Evolutionary conservation across 2,113 vertebrate genomes (phyloP), one percentile per base, ranked within the genome.

Genomic region (Semicossyphus pulcher): DNA sequence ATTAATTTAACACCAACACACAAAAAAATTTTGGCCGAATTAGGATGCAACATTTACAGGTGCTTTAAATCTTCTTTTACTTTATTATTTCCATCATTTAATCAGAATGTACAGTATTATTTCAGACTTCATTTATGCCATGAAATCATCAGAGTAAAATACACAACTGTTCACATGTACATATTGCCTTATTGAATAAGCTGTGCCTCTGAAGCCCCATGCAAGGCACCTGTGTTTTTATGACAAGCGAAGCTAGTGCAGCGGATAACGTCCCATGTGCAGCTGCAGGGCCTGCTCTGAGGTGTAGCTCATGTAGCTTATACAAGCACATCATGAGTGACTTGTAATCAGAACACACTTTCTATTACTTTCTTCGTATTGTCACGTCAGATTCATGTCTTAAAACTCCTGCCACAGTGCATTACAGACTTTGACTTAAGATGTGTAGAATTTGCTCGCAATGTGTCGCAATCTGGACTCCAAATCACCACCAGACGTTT

Each of bases 161-260:
- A 62, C 44, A 66, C 59, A n/a, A n/a, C 52, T 67, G 54, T 76
- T 83, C 62, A 78, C 39, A 7, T 94, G 93, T 94, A 92, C 91
- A 89, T 88, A 89, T 93, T 94, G 95, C 95, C 95, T 97, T 96
- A 95, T 78, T 93, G 86, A 92, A 91, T 84, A 93, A 88, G 82
- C 80, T 59, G 84, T 89, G 86, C 86, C 89, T 89, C 89, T 81
- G 62, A 66, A 62, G 49, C 72, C 80, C 64, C 67, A 49, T 34
- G 53, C 39, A 53, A 71, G 76, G 76, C 76, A 72, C 72, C 52
- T 78, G 69, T 72, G 63, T 77, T 72, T 72, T 39, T 74, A 58
- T 44, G 56, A 81, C 41, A 42, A 66, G 72, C 53, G 44, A 68
- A 65, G 63, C 45, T 76, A 65, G 69, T 56, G 66, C 47, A 58